Conservation (phyloP, 2,888 invertebrate species). For the Morpho achilles region DNA sequence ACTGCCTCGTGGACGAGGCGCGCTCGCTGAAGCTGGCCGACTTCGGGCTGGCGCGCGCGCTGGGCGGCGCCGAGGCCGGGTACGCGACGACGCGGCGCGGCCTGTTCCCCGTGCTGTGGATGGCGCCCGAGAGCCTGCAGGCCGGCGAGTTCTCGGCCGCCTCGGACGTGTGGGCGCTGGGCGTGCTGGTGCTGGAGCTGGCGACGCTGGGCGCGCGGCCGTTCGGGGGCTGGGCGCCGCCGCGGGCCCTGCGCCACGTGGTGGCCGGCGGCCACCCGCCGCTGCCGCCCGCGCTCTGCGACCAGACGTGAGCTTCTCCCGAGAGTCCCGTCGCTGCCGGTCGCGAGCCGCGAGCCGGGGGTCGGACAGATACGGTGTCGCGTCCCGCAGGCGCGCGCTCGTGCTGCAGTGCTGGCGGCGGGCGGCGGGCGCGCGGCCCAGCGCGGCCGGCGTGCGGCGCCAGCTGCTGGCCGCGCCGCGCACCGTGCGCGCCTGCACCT, state of each 20-base stretch:
- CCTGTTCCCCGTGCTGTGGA: slow-evolving; percentile 92
- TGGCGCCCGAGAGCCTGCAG: slow-evolving; percentile 92
- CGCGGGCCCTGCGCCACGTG: slow-evolving; percentile 80
- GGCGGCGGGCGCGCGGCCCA: slow-evolving; percentile 83
- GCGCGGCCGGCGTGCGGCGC: slow-evolving; percentile 85
- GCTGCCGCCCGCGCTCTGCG: slow-evolving; percentile 80
- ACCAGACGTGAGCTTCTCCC: slow-evolving; percentile 37
- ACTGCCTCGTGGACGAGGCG: slow-evolving; percentile 86
- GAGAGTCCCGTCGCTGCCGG: neutral
- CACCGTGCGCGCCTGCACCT: slow-evolving; percentile 28
- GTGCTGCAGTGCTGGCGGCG: slow-evolving; percentile 88
- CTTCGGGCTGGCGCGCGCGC: slow-evolving; percentile 83
- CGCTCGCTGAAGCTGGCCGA: slow-evolving; percentile 88
- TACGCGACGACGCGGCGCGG: slow-evolving; percentile 90
- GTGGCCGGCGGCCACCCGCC: slow-evolving; percentile 82
- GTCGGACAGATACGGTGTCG: too few species aligned
- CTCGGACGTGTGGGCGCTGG: slow-evolving; percentile 94
- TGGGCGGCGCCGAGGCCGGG: slow-evolving; percentile 85
- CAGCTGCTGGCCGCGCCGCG: slow-evolving; percentile 85
- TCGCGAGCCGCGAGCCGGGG: too few species aligned
- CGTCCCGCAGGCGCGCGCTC: slow-evolving; percentile 65
- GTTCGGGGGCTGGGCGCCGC: slow-evolving; percentile 86
- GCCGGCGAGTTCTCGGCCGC: slow-evolving; percentile 89
- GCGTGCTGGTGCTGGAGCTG: slow-evolving; percentile 90
- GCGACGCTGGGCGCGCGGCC: slow-evolving; percentile 94